These are phyloP conservation scores for Carabus problematicus DNA, from an alignment of 2,888 invertebrate genomes.

Conservation along the genomic window DNA sequence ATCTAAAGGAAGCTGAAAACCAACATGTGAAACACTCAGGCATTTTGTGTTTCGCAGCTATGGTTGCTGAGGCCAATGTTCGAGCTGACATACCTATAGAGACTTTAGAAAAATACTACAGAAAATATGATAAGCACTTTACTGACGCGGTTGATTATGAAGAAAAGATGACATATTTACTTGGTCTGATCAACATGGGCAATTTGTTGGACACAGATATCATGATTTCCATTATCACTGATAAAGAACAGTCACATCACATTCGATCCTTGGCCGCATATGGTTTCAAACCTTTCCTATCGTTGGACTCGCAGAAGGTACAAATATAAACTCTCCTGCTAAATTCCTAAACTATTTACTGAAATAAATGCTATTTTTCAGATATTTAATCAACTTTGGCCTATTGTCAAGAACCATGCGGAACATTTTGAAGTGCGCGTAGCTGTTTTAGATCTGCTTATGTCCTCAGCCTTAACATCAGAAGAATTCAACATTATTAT, in stretches of 20 bases:
- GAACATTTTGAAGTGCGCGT: slow-evolving; percentile 74
- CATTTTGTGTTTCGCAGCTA: slow-evolving; percentile 6
- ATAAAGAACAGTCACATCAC: background rate
- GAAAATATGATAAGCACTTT: background rate
- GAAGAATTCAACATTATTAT: slow-evolving; percentile 8
- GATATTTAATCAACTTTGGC: slow-evolving; percentile 70
- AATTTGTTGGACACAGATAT: background rate
- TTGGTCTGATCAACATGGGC: slow-evolving; percentile 11
- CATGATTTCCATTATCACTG: slow-evolving; percentile 3
- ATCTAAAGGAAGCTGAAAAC: slow-evolving; percentile 3
- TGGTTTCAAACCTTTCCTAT: slow-evolving; percentile 19
- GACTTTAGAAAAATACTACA: background rate
- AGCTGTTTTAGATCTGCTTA: slow-evolving; percentile 69
- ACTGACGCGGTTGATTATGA: background rate
- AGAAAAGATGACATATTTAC: slow-evolving; percentile 13
- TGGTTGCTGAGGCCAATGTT: slow-evolving; percentile 6
- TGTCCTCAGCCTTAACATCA: slow-evolving; percentile 65
- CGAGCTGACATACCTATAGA: background rate
- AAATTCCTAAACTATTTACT: slow-evolving; percentile 1
- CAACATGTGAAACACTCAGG: background rate
- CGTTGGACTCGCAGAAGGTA: too few relatives aligned
- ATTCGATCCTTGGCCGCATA: slow-evolving; percentile 19
- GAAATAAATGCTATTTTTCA: slow-evolving; percentile 46
- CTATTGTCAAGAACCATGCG: slow-evolving; percentile 70
- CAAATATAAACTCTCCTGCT: background rate